Evolutionary conservation across 2,888 invertebrate species (phyloP), one percentile per base, ranked within the genome.

Genomic region (Drosophila sordidula): DNA sequence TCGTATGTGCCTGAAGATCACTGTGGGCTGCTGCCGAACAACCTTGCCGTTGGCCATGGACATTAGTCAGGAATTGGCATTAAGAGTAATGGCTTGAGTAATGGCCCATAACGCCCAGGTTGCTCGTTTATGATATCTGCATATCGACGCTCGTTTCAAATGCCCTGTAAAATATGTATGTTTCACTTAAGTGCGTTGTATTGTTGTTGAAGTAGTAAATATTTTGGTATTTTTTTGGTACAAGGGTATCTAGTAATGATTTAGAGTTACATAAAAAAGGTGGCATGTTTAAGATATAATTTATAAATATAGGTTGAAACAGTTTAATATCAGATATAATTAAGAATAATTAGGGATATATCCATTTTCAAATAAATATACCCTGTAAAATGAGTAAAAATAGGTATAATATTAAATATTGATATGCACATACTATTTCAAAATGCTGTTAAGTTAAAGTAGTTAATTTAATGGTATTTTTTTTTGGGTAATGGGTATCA

Each of bases 11-110:
- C 32, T 12, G 44, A 18, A 29, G 12, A 50, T 47, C 47, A 36
- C 61, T 49, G 72, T 66, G 55, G 72, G 63, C 69, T 32, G 69
- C 16, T 41, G 44, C n/a, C 11, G 5, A 42, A 50, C 69, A 73
- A 75, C 82, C 80, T 81, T 85, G 85, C 79, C 80, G 64, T 59
- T 73, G 75, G 81, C 67, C 56, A 66, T 62, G 74, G 36, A 62
- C 54, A 75, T 70, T 70, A 70, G 65, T 61, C 61, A 42, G 44
- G 50, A 41, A 50, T 71, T 51, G 68, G 47, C 64, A 61, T 58
- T 61, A 61, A 57, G 61, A 72, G 57, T 69, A 68, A 74, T 74
- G 69, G 49, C 69, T 66, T 70, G 59, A 75, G 59, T 67, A 75
- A 82, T 82, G 78, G 47, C 39, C 72, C 61, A 75, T 67, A 67